Conservation (phyloP, 2,888 invertebrate species). For the Sesia bembeciformis region DNA sequence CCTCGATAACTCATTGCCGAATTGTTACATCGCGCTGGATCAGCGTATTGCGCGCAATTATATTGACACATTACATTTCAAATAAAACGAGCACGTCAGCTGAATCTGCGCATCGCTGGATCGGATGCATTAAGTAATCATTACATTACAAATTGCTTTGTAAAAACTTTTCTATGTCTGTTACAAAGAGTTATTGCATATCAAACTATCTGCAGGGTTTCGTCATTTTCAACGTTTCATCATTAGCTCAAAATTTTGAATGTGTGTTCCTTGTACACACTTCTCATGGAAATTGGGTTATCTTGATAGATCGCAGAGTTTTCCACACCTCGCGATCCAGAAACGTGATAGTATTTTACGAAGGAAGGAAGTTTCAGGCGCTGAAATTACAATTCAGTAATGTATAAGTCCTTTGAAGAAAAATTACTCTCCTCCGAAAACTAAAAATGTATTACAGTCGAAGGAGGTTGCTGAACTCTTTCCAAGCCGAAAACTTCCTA, state of each 20-base stretch:
- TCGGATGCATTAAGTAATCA: neutral
- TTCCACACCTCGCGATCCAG: conserved; percentile 31
- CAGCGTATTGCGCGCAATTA: conserved; percentile 19
- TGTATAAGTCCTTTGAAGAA: no score
- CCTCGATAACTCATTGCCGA: conserved; percentile 48
- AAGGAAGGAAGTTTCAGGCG: conserved; percentile 17
- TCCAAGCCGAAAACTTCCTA: no score
- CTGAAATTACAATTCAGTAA: conserved; percentile 11
- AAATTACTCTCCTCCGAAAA: no score
- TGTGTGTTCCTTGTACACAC: conserved; percentile 31
- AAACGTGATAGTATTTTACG: conserved; percentile 23
- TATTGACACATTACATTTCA: neutral
- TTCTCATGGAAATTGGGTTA: conserved; percentile 63
- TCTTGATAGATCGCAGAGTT: conserved; percentile 57
- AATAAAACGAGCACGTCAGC: neutral
- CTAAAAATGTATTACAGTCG: no score
- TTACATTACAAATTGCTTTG: no score
- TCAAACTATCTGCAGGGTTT: no score
- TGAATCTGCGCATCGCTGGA: neutral
- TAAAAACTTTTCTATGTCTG: no score
- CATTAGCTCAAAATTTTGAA: neutral
- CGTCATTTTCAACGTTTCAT: no score
- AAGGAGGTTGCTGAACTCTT: no score
- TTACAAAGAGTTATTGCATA: no score
- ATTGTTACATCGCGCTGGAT: conserved; percentile 25